Evolutionary conservation across 2,888 invertebrate species (phyloP).

Genomic region (Pyrochroa serraticornis): DNA sequence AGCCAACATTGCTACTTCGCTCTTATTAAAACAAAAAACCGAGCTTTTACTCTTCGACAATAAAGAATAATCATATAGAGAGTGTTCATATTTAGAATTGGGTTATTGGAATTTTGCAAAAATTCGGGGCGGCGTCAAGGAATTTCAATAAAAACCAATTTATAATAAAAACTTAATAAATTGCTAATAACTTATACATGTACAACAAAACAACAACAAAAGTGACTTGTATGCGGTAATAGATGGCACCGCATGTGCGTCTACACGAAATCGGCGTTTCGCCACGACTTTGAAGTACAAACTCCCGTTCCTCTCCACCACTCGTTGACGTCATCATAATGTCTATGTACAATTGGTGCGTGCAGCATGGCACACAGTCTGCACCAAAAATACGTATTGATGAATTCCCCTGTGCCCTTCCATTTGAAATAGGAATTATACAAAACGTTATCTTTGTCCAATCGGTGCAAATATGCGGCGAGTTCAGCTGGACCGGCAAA

Average conservation of each 20-base stretch:
- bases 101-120: no score
- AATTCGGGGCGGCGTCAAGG: not conserved
- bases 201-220: constrained; percentile 43
- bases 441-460: constrained; percentile 85
- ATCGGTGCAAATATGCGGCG: constrained; percentile 81
- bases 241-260: constrained; percentile 16
- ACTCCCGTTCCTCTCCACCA: constrained; percentile 90
- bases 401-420: constrained; percentile 93
- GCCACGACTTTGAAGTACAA: constrained; percentile 78
- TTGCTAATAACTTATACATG: constrained; percentile 39
- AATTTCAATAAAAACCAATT: constrained; percentile 4
- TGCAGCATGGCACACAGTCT: constrained; percentile 86
- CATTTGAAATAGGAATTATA: constrained; percentile 94
- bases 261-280: constrained; percentile 48
- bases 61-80: no score
- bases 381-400: constrained; percentile 95
- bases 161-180: constrained; percentile 46
- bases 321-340: constrained; percentile 83
- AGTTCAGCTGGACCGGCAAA: constrained; percentile 86
- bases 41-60: no score
- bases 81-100: no score
- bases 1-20: no score
- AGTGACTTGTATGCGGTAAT: constrained; percentile 28
- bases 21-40: no score
- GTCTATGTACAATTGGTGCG: constrained; percentile 63